These are phyloP conservation scores for Pygoscelis adeliae DNA, from an alignment of 2,113 vertebrate genomes.

Conservation along the genomic window DNA sequence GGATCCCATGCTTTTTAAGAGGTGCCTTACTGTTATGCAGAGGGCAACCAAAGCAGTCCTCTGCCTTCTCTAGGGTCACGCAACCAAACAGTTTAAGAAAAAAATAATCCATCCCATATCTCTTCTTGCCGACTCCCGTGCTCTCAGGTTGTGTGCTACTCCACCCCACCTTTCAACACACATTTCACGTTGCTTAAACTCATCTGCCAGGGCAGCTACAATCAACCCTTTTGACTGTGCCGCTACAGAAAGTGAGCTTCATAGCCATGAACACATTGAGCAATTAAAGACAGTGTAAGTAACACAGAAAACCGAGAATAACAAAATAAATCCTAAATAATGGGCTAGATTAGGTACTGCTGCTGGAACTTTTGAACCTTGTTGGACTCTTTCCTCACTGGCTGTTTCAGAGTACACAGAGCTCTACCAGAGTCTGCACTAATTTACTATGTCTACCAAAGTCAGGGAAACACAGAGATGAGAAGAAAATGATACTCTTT, in stretches of 20 bases:
- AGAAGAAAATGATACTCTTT: background rate
- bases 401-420: background rate
- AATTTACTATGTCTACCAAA: background rate
- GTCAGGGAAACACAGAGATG: background rate
- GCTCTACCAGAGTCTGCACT: background rate
- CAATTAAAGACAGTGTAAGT: background rate
- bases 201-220: background rate
- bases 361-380: background rate
- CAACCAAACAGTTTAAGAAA: background rate
- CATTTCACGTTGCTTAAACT: background rate
- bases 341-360: background rate
- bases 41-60: background rate
- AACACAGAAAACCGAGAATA: background rate
- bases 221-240: background rate
- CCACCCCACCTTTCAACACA: background rate
- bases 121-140: background rate
- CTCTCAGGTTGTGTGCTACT: background rate
- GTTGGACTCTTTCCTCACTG: background rate
- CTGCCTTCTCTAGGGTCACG: background rate
- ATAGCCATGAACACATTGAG: background rate
- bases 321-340: background rate
- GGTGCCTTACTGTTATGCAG: background rate
- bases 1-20: background rate
- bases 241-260: background rate
- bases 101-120: background rate